Percentiles rank a stretch among this genome's conserved stretches.
Evolutionary conservation across 2,113 vertebrate genomes (phyloP).

Genomic region (Anolis carolinensis): DNA sequence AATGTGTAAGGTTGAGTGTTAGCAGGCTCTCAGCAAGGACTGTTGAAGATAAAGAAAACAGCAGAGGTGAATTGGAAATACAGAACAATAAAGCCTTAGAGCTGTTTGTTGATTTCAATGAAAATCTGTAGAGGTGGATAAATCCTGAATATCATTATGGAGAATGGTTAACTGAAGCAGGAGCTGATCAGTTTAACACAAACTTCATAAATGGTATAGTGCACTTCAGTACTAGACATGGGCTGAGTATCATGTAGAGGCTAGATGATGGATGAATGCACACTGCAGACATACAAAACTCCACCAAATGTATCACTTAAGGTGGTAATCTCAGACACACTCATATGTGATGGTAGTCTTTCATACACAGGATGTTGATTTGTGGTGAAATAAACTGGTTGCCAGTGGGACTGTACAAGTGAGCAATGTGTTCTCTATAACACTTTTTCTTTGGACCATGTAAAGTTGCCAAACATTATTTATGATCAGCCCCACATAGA

Average conservation of each 20-base stretch:
- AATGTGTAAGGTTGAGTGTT: conserved; percentile 6
- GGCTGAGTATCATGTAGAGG: background rate
- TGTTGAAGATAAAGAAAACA: background rate
- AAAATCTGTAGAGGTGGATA: background rate
- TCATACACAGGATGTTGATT: no score
- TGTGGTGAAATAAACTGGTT: background rate
- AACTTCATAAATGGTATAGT: background rate
- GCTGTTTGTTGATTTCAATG: background rate
- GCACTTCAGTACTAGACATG: background rate
- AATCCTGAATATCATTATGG: background rate
- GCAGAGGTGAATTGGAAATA: background rate
- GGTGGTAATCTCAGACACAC: no score
- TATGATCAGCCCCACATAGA: no score
- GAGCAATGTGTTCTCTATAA: no score
- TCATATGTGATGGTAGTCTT: no score
- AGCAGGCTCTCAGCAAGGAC: background rate
- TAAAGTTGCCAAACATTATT: no score
- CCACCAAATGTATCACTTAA: no score
- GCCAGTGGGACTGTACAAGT: no score
- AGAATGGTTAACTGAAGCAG: no score
- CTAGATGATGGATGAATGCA: background rate
- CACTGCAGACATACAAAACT: background rate
- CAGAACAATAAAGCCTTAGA: background rate
- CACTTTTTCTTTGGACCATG: no score
- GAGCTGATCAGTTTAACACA: no score